phyloP scores from a whole-genome alignment of 2,113 vertebrate species.

The Hippopotamus amphibius region DNA sequence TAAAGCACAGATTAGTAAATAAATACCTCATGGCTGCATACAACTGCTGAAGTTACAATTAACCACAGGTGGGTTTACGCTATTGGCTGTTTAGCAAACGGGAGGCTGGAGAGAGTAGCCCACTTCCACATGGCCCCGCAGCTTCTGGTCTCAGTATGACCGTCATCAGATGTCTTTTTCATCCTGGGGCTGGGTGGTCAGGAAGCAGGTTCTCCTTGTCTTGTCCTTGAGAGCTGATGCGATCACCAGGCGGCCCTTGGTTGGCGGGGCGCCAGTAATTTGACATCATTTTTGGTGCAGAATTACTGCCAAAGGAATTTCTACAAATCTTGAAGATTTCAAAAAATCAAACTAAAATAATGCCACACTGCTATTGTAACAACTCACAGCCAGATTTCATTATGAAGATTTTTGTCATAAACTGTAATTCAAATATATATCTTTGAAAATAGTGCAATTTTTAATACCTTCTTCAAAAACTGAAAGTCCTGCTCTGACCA shows the following conservation, averaged over 20 bases:
- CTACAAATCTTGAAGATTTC: constrained; percentile 77
- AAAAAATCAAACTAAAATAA: background rate
- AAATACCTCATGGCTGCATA: background rate
- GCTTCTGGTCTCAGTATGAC: constrained; percentile 63
- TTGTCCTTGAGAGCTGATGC: constrained; percentile 62
- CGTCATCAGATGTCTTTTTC: constrained; percentile 16
- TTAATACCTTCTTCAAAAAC: background rate
- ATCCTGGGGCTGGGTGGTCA: constrained; percentile 55
- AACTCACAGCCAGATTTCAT: rapidly evolving
- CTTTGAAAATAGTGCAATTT: constrained; percentile 33
- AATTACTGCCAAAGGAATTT: constrained; percentile 83
- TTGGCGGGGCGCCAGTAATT: constrained; percentile 71
- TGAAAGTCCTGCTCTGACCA: background rate
- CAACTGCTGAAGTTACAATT: background rate
- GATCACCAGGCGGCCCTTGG: constrained; percentile 73
- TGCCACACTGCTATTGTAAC: constrained; percentile 56
- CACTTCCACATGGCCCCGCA: constrained; percentile 57
- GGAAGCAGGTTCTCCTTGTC: constrained; percentile 40
- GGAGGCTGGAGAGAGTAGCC: constrained; percentile 29
- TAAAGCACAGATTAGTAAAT: background rate
- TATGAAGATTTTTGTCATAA: background rate
- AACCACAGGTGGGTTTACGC: constrained; percentile 37
- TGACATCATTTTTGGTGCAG: constrained; percentile 84
- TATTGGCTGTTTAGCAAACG: constrained; percentile 6
- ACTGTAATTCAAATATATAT: background rate